A percentile compares a stretch with the other conserved stretches of the same genome.
These are phyloP conservation scores for Hoplodrina ambigua DNA, from an alignment of 2,888 invertebrate species.

Conservation along the genomic window DNA sequence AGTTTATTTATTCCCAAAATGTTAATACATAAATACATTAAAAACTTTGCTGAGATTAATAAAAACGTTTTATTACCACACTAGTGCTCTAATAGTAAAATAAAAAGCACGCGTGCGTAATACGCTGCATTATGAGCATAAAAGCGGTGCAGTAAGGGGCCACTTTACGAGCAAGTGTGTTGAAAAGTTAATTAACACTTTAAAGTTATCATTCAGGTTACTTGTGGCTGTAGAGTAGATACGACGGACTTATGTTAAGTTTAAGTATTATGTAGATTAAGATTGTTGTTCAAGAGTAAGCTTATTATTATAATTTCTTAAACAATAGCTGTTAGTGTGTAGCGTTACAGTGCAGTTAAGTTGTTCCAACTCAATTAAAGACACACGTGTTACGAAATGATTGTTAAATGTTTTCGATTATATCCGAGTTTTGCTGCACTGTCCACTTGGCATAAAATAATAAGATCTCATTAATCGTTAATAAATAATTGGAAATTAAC, in stretches of 20 bases:
- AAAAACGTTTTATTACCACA: neutral
- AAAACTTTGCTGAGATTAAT: neutral
- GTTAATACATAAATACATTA: neutral
- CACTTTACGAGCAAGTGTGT: neutral
- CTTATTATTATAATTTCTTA: conserved; percentile 51
- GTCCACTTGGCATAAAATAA: conserved; percentile 69
- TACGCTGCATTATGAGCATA: neutral
- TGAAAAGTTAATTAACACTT: neutral
- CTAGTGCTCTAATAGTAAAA: neutral
- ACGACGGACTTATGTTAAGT: conserved; percentile 55
- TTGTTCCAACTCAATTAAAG: conserved; percentile 27
- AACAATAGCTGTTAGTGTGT: conserved; percentile 48
- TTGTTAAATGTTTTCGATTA: conserved; percentile 46
- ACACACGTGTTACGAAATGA: conserved; percentile 37
- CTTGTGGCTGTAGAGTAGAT: conserved; percentile 59
- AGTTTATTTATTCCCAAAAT: neutral
- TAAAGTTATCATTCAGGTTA: conserved; percentile 28
- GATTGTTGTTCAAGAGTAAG: conserved; percentile 58
- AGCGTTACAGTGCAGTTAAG: conserved; percentile 59
- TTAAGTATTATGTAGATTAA: conserved; percentile 65
- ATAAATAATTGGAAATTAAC: conserved; percentile 62
- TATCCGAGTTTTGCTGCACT: conserved; percentile 58
- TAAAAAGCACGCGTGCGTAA: neutral
- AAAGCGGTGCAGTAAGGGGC: neutral
- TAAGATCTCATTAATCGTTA: conserved; percentile 79